Percentiles rank a stretch among this genome's conserved stretches.
Evolutionary conservation across 92 coral and sea anemone species (phyloP).

Genomic region (Metridium senile): DNA sequence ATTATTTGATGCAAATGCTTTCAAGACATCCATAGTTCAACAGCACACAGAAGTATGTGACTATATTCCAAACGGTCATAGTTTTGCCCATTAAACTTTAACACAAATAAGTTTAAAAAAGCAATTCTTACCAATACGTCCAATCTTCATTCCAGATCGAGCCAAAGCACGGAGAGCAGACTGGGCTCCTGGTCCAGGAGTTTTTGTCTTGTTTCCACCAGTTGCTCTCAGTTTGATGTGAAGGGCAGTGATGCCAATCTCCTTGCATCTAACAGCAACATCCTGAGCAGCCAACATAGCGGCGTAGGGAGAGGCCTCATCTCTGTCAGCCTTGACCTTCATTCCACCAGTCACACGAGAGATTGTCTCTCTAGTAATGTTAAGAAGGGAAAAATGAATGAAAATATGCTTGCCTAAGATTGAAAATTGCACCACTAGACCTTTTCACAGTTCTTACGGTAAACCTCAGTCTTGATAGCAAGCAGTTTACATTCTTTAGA

Average conservation of each 20-base stretch:
- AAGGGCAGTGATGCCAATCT: slow-evolving; percentile 93
- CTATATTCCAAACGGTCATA: no score
- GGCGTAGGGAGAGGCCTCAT: slow-evolving; percentile 99
- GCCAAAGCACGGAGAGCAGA: slow-evolving; percentile 98
- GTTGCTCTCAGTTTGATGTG: slow-evolving; percentile 98
- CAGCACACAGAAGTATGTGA: no score
- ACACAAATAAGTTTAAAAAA: no score
- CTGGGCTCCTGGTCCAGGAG: slow-evolving; percentile 99
- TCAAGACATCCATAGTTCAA: no score
- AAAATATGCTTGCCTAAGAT: not conserved
- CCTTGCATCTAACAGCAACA: slow-evolving; percentile 97
- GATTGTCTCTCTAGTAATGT: slow-evolving; percentile 77
- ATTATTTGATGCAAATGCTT: no score
- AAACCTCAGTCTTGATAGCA: not conserved
- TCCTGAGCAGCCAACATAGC: slow-evolving; percentile 99
- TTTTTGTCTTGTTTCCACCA: slow-evolving; percentile 98
- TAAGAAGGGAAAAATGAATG: not conserved
- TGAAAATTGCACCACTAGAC: no score
- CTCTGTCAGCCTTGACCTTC: slow-evolving; percentile 99
- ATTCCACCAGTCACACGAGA: slow-evolving; percentile 99
- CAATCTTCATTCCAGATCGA: slow-evolving; percentile 99
- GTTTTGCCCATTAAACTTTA: no score
- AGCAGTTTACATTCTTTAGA: no score
- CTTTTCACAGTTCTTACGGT: no score
- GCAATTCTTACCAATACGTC: slow-evolving; percentile 95